Evolutionary conservation across 2,113 vertebrate genomes (phyloP).

Genomic region (Monopterus albus): DNA sequence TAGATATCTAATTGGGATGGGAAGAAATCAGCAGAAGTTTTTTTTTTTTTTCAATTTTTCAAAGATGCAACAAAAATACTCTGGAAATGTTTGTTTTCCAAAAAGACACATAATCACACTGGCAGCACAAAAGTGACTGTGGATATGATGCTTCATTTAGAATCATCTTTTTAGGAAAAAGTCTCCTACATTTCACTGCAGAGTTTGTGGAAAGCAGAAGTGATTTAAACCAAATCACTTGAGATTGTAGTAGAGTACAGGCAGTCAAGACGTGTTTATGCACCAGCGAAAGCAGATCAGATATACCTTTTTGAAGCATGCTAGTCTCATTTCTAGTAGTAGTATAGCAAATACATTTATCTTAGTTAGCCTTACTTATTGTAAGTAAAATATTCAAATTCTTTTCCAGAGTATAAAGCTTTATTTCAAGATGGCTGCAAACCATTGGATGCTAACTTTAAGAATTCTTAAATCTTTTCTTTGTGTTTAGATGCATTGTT

Average conservation of each 20-base stretch:
- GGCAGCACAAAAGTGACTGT: conserved; percentile 11
- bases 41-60: conserved; percentile 4
- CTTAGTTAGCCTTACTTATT: too few relatives aligned
- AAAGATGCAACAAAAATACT: not conserved
- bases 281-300: conserved; percentile 29
- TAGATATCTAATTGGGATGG: conserved; percentile 25
- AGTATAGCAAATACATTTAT: too few relatives aligned
- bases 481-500: too few relatives aligned
- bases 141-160: conserved; percentile 16
- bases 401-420: too few relatives aligned
- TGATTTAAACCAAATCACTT: conserved; percentile 10
- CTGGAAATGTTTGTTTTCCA: conserved; percentile 19
- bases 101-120: conserved; percentile 8
- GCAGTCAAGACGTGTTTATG: not conserved
- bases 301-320: too few relatives aligned
- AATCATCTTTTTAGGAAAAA: conserved; percentile 2
- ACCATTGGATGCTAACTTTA: too few relatives aligned
- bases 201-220: conserved; percentile 13
- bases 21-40: conserved; percentile 26
- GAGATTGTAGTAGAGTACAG: not conserved
- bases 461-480: too few relatives aligned
- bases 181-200: not conserved
- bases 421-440: too few relatives aligned
- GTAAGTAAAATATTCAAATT: too few relatives aligned
- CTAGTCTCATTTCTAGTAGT: too few relatives aligned